Evolutionary conservation across 2,113 vertebrate species (phyloP).

Genomic region (Rhynchomys soricoides): DNA sequence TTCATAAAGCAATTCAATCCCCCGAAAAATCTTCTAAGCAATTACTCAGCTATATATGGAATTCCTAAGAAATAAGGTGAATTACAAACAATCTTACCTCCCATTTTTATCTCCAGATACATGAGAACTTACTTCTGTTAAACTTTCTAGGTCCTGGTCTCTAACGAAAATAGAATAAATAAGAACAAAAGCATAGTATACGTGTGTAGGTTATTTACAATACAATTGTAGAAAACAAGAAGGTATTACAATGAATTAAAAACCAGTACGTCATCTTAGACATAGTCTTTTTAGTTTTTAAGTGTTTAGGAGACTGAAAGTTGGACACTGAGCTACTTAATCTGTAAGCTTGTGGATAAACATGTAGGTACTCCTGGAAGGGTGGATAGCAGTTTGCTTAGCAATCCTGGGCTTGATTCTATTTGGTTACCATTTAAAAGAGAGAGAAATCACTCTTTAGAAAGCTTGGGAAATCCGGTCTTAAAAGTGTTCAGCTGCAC

Average conservation of each 20-base stretch:
- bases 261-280: not conserved
- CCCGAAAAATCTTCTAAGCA: not conserved
- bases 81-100: constrained; percentile 62
- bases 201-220: not conserved
- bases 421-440: too few relatives aligned
- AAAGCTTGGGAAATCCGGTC: not conserved
- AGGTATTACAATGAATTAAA: constrained; percentile 26
- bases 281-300: not conserved
- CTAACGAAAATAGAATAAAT: constrained; percentile 25
- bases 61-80: constrained; percentile 19
- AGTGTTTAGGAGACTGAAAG: not conserved
- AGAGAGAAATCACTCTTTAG: not conserved
- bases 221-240: not conserved
- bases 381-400: not conserved
- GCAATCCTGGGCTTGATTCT: not conserved
- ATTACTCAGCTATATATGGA: not conserved
- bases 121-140: constrained; percentile 67
- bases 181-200: not conserved
- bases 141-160: constrained; percentile 48
- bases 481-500: not conserved
- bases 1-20: not conserved
- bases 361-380: not conserved
- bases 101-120: constrained; percentile 77
- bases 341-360: not conserved
- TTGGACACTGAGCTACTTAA: not conserved